These are phyloP conservation scores for Rhabdornis inornatus DNA, from an alignment of 2,113 vertebrate genomes.

Conservation along the genomic window DNA sequence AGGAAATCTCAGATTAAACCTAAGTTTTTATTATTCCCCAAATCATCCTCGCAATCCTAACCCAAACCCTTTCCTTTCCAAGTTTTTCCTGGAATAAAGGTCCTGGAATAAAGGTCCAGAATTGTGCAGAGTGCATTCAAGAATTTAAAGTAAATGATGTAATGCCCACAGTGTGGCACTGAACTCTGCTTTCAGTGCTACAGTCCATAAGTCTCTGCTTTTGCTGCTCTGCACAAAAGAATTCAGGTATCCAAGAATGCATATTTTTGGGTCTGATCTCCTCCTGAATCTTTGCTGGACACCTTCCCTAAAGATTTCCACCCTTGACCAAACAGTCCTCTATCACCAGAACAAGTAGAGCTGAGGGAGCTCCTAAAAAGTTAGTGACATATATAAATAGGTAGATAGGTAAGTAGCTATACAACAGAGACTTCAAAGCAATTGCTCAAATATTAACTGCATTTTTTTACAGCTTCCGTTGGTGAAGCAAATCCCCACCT, in stretches of 20 bases:
- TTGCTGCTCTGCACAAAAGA: background rate
- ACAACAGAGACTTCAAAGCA: background rate
- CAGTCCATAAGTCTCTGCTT: background rate
- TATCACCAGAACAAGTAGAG: background rate
- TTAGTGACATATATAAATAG: background rate
- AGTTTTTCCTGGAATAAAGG: background rate
- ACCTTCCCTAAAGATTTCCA: rapidly evolving
- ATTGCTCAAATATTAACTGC: background rate
- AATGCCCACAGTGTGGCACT: background rate
- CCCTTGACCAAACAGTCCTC: background rate
- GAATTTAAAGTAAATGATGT: background rate
- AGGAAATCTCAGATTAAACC: background rate
- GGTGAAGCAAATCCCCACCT: background rate
- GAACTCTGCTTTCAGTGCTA: background rate
- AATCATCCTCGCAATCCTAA: background rate
- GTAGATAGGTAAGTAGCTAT: background rate
- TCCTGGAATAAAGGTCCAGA: background rate
- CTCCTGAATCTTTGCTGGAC: background rate
- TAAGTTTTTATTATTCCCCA: background rate
- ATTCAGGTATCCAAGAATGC: background rate
- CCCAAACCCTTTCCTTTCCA: background rate
- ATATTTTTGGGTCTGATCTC: background rate
- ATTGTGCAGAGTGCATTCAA: background rate
- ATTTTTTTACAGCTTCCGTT: background rate
- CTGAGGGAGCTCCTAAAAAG: background rate